A percentile compares a stretch with the other conserved stretches of the same genome.
These are phyloP conservation scores for Lepidurus packardi DNA, from an alignment of 1,140 invertebrate species.

Conservation along the genomic window DNA sequence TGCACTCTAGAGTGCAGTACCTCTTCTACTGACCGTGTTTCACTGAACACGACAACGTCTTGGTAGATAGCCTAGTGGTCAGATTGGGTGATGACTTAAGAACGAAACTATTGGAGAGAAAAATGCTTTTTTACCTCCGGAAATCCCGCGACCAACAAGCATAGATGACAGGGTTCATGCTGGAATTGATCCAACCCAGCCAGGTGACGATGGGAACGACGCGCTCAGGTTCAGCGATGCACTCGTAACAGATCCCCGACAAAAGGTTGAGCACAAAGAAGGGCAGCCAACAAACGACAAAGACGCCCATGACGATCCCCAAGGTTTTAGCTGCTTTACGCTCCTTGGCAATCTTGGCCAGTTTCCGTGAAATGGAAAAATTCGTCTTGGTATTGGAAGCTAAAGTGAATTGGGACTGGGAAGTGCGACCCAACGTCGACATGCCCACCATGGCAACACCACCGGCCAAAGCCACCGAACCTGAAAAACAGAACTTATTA, in stretches of 20 bases:
- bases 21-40: too few species aligned
- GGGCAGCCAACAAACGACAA: constrained; percentile 91
- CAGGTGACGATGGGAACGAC: constrained; percentile 92
- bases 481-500: background rate
- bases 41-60: too few species aligned
- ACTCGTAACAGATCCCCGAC: constrained; percentile 80
- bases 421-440: constrained; percentile 10
- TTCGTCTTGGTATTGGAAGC: constrained; percentile 52
- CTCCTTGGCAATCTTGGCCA: constrained; percentile 66
- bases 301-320: constrained; percentile 78
- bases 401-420: constrained; percentile 2
- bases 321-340: constrained; percentile 55
- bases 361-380: constrained; percentile 79
- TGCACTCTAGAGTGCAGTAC: too few species aligned
- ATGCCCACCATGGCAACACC: constrained; percentile 16
- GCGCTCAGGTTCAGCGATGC: constrained; percentile 79
- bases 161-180: constrained; percentile 96
- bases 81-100: background rate
- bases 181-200: constrained; percentile 98
- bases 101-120: background rate
- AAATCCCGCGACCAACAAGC: constrained; percentile 95
- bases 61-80: too few species aligned
- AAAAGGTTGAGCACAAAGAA: constrained; percentile 96
- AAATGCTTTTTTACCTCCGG: constrained; percentile 74
- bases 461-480: constrained; percentile 16